Conservation (phyloP, 2,888 invertebrate genomes). For the Drosophila anomalata region DNA sequence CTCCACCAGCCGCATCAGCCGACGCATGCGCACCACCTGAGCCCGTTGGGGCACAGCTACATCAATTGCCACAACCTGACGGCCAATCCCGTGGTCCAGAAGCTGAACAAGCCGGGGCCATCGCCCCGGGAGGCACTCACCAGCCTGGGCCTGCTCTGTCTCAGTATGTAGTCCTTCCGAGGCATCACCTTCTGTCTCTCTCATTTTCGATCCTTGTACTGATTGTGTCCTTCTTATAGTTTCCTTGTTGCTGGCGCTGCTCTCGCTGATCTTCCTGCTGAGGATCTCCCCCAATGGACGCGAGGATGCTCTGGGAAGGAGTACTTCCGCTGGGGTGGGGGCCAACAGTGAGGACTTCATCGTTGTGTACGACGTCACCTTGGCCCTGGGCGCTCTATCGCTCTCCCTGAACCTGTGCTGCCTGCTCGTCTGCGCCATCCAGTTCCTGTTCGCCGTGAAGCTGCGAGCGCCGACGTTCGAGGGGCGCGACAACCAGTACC, state of each 20-base stretch:
- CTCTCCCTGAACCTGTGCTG: constrained; percentile 95
- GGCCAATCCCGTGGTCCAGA: constrained; percentile 51
- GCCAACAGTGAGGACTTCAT: constrained; percentile 90
- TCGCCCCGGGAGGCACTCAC: constrained; percentile 92
- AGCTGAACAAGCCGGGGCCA: constrained; percentile 84
- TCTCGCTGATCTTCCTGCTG: constrained; percentile 93
- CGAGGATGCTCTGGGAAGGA: constrained; percentile 82
- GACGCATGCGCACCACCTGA: constrained; percentile 21
- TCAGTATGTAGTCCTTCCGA: constrained; percentile 83
- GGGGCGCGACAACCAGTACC: constrained; percentile 93
- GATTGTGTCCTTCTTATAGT: constrained; percentile 83
- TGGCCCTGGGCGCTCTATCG: constrained; percentile 94
- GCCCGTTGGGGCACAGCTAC: constrained; percentile 32
- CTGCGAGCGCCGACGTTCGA: constrained; percentile 93
- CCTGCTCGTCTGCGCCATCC: constrained; percentile 95
- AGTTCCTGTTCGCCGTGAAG: constrained; percentile 96
- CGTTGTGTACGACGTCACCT: constrained; percentile 95
- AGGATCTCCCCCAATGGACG: constrained; percentile 89
- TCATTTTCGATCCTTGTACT: too few species aligned
- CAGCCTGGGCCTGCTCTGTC: constrained; percentile 92
- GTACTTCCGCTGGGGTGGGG: constrained; percentile 80
- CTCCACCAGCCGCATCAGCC: constrained; percentile 11
- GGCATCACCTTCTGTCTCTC: too few species aligned
- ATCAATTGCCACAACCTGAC: constrained; percentile 51
- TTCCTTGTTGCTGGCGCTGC: constrained; percentile 91